A percentile compares a stretch with the other conserved stretches of the same genome.
Conservation (phyloP, 2,888 invertebrate species). For the Microdon myrmicae region DNA sequence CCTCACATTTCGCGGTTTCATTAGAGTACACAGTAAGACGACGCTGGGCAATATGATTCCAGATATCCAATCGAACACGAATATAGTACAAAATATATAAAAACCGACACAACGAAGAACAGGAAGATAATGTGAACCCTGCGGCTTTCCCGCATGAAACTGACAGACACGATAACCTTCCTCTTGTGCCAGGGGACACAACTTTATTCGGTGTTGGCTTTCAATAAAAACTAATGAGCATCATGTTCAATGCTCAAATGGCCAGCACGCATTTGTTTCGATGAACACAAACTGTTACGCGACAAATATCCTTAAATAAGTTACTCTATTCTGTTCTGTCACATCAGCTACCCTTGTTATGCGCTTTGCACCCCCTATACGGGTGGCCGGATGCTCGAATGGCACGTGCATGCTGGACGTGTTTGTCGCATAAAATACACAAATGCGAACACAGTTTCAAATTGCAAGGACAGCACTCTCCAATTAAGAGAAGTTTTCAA, state of each 20-base stretch:
- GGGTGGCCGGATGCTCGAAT: too few species aligned
- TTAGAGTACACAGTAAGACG: constrained; percentile 31
- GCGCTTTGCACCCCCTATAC: constrained; percentile 38
- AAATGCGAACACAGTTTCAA: constrained; percentile 38
- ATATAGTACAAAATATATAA: too few species aligned
- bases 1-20: constrained; percentile 44
- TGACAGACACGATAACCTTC: constrained; percentile 12
- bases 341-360: constrained; percentile 39
- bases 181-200: constrained; percentile 22
- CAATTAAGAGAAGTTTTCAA: constrained; percentile 51
- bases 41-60: constrained; percentile 41
- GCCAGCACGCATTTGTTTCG: constrained; percentile 42
- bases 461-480: constrained; percentile 36
- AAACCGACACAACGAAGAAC: too few species aligned
- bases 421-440: constrained; percentile 19
- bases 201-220: constrained; percentile 36
- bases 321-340: constrained; percentile 22
- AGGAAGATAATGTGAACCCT: too few species aligned
- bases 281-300: constrained; percentile 33
- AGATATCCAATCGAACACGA: constrained; percentile 27
- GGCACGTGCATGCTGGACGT: constrained; percentile 29
- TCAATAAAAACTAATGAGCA: constrained; percentile 51
- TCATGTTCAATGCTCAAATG: constrained; percentile 48
- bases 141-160: constrained; percentile 39
- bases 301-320: constrained; percentile 46